phyloP scores from a whole-genome alignment of 2,888 invertebrate species.

The Drosophila cognata region DNA sequence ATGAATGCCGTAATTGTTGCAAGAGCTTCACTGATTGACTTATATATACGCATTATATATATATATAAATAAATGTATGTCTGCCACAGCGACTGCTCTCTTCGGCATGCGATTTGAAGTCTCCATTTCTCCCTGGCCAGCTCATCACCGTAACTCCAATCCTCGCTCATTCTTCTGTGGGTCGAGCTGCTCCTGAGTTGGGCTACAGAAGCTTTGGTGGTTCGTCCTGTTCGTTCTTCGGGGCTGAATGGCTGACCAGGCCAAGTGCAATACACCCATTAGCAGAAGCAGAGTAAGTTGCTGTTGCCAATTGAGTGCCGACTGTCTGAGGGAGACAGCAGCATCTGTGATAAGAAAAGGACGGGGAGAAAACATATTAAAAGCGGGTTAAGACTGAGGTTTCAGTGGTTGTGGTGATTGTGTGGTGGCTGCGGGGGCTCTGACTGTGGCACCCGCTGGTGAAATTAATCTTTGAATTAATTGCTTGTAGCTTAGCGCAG shows the following conservation, averaged over 20 bases:
- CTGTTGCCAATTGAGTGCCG: constrained; percentile 34
- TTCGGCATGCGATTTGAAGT: constrained; percentile 27
- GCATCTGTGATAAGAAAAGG: constrained; percentile 49
- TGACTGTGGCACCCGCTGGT: constrained; percentile 74
- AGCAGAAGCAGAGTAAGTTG: constrained; percentile 38
- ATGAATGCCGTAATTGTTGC: constrained; percentile 22
- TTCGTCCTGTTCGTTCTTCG: constrained; percentile 19
- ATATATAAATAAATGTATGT: neutral
- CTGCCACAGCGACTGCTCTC: neutral
- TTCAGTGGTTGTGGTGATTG: constrained; percentile 1
- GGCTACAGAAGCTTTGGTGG: constrained; percentile 8
- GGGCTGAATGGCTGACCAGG: constrained; percentile 33
- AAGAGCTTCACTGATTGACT: constrained; percentile 10
- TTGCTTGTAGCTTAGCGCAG: constrained; percentile 81
- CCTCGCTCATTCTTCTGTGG: neutral
- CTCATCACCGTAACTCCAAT: constrained; percentile 55
- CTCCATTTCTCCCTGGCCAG: constrained; percentile 42
- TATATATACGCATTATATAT: constrained; percentile 4
- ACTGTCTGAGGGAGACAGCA: constrained; percentile 22
- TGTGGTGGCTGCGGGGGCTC: neutral
- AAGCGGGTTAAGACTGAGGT: constrained; percentile 37
- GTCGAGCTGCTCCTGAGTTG: neutral
- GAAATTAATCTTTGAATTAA: constrained; percentile 82
- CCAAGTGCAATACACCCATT: constrained; percentile 46
- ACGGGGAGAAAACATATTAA: constrained; percentile 40